Base-by-base conservation (phyloP, 2,797 vertebrate species). In the Oreortyx pictus region DNA sequence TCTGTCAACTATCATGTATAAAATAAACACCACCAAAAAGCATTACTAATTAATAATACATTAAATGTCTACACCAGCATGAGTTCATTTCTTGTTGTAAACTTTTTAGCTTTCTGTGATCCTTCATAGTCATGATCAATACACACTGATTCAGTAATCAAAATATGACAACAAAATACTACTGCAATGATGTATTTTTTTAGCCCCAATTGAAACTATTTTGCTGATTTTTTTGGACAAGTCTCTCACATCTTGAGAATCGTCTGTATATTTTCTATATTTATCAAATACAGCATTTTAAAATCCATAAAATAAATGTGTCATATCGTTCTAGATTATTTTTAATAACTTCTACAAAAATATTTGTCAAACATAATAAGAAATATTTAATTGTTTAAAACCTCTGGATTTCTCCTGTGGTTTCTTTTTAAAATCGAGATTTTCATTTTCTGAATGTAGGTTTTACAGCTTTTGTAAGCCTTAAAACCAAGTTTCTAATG, bases 381-480 rank as follows among this genome's bases (percentile, higher is more conserved):
- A 65, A 60, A 3, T 18, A 27, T 39, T 72, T 70, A 25, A 25
- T 57, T 18, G 4, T 54, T 1, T 46, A 14, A 18, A 43, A 2
- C 8, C 3, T 71, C 13, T 61, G 20, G 5, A n/a, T 81, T 1
- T 1, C 9, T 78, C 7, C 6, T 43, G 4, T 35, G 2, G 3
- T 12, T 65, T 29, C 23, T 15, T 35, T 82, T 76, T 27, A 35
- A 23, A 75, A 83, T 39, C 1, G 7, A 25, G 52, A 2, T 8
- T 80, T 78, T 2, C 3, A 7, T 44, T 83, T 89, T 81, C 65
- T 78, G 43, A 18, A 10, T 49, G 67, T 57, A 65, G 11, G 7
- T 49, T 72, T 7, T 9, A 37, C 13, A 76, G 43, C 10, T 52
- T 89, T 60, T 22, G 14, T 43, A 27, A 82, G 33, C 15, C 1